Evolutionary conservation across 2,113 vertebrate genomes (phyloP), one percentile per base, ranked within the genome.

Genomic region (Zosterops hypoxanthus): DNA sequence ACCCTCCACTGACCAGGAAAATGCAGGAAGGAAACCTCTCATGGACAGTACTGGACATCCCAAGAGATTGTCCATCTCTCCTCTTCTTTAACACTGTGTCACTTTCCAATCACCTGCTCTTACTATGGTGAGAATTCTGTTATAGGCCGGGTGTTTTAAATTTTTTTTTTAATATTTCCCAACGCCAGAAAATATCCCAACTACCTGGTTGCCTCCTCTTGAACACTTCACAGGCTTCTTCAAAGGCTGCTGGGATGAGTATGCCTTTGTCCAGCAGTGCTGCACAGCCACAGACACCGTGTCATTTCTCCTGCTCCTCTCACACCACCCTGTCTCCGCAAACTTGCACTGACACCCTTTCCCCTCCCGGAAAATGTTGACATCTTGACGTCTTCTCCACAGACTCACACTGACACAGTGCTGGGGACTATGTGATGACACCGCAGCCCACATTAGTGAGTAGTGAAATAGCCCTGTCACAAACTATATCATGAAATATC

Each of bases 391-490:
- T 33, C 88, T 91, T 77, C 95, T 91, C 96, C 77, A 53, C 41
- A 66, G 95, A 97, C 94, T 95, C 94, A 41, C 90, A 65, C 17
- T 96, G 96, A 97, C 95, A 96, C 69, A 14, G 72, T 79, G 94
- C 71, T 75, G 57, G 86, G 90, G 94, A 96, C 92, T 96, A 84
- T 84, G 90, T 96, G 95, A 96, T 96, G 96, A 96, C 96, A 96
- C 93, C 77, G 2, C 95, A 94, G 92, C 95, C 92, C 77, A 88
- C 23, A 8, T 78, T 49, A 86, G 68, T 26, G 79, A 92, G 24
- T 78, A 88, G 90, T 57, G 93, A 90, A 96, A 95, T 93, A 88
- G 88, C 65, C 93, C 77, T 96, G 95, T 96, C 96, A 97, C 82
- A 96, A 97, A 46, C 82, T 78, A 90, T 97, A 86, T 55, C 36